Evolutionary conservation across 2,888 invertebrate genomes (phyloP), one percentile per base, ranked within the genome.

Genomic region (Folsomia manolachei): DNA sequence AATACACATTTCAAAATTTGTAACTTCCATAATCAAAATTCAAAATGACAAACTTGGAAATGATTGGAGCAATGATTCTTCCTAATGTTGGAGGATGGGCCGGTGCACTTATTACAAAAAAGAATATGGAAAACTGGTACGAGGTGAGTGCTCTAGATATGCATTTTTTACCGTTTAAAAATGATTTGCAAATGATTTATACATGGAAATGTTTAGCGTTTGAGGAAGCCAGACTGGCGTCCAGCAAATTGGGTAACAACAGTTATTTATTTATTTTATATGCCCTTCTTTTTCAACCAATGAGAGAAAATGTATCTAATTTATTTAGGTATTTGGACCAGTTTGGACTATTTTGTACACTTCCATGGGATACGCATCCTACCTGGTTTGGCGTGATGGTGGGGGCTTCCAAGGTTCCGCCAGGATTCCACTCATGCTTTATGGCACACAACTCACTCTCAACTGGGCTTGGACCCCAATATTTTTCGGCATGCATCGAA

Each of bases 381-480:
- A 93, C 82, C 83, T 93, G 80, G 91, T 93, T 0, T 92, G 89
- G 86, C 87, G 88, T 74, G 91, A 92, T 81, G 91, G 91, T 1
- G 90, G 89, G 70, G 90, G 88, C 87, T n/a, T n/a, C n/a, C n/a
- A n/a, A n/a, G n/a, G n/a, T n/a, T 80, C 82, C 81, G 77, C 65
- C 7, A 67, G 52, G 56, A 1, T 64, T 1, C 92, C 94, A 0
- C 83, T 95, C 67, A 84, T 89, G 0, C 84, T 91, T 11, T 95
- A 91, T 83, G 91, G 89, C 0, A 84, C 88, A 0, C 93, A 93
- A 82, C 84, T 95, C 68, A 87, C 89, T 0, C 84, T 94, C 0
- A 95, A 94, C 83, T 94, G 92, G 91, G 87, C 89, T 0, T 95
- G 94, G 94, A 88, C 91, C 0, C 93, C 93, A 1, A 87, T 94